A percentile compares a stretch with the other conserved stretches of the same genome.
These are phyloP conservation scores for Holotrichia oblita DNA, from an alignment of 1,140 invertebrate species.

Conservation along the genomic window DNA sequence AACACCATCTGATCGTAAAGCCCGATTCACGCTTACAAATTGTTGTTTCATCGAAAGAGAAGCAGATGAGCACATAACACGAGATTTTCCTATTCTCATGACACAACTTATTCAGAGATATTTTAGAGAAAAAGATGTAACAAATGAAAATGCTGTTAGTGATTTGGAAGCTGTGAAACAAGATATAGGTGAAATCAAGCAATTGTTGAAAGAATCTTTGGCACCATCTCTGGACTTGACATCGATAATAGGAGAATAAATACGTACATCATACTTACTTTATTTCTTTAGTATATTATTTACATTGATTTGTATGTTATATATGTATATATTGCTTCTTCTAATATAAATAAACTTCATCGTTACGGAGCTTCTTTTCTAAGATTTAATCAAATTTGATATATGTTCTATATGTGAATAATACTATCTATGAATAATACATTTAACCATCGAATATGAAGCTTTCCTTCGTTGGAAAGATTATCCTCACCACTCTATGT, in stretches of 20 bases:
- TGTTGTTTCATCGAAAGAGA: slow-evolving; percentile 61
- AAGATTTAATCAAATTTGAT: too few species aligned
- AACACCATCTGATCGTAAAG: slow-evolving; percentile 53
- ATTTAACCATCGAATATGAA: too few species aligned
- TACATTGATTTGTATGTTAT: too few species aligned
- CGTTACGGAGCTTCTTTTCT: too few species aligned
- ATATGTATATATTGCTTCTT: too few species aligned
- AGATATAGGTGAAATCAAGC: slow-evolving; percentile 57
- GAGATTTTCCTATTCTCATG: slow-evolving; percentile 64
- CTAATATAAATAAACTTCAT: too few species aligned
- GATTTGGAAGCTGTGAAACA: slow-evolving; percentile 57
- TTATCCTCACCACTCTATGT: too few species aligned
- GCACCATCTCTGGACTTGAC: neutral
- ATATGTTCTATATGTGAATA: too few species aligned
- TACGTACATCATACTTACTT: neutral
- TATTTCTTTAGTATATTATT: slow-evolving; percentile 3
- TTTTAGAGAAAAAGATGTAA: slow-evolving; percentile 62
- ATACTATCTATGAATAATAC: too few species aligned
- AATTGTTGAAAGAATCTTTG: slow-evolving; percentile 20
- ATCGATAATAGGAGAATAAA: neutral
- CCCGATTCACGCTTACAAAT: slow-evolving; percentile 59
- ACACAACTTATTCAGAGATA: slow-evolving; percentile 65
- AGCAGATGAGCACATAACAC: slow-evolving; percentile 52
- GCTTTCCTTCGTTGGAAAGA: too few species aligned
- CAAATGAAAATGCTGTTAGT: slow-evolving; percentile 47